phyloP scores from a whole-genome alignment of 2,888 invertebrate species.

The Bruchidius siliquastri region DNA sequence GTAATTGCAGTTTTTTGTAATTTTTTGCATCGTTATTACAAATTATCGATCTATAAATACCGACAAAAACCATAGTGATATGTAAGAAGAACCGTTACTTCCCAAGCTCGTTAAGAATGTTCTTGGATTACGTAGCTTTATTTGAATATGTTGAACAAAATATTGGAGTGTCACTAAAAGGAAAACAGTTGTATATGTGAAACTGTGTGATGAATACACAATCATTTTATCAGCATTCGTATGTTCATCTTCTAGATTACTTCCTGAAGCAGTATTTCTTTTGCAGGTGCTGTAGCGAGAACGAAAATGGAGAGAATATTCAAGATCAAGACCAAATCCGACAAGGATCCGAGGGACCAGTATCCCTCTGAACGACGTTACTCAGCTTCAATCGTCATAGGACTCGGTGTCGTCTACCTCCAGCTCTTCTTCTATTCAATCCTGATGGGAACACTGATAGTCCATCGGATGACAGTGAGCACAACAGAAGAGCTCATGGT shows the following conservation, averaged over 20 bases:
- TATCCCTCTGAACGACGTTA: slow-evolving; percentile 65
- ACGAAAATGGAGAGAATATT: slow-evolving; percentile 60
- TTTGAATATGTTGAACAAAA: no score
- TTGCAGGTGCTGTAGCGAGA: not conserved
- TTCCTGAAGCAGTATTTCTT: not conserved
- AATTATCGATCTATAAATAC: no score
- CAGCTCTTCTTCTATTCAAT: slow-evolving; percentile 57
- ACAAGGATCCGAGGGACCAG: slow-evolving; percentile 54
- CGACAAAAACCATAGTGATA: no score
- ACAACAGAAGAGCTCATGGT: not conserved
- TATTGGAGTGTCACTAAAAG: no score
- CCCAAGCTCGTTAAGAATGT: no score
- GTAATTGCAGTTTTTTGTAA: not conserved
- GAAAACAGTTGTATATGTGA: no score
- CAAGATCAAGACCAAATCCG: slow-evolving; percentile 62
- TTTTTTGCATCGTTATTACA: not conserved
- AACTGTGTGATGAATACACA: no score
- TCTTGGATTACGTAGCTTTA: no score
- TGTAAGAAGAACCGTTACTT: no score
- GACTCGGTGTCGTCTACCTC: slow-evolving; percentile 59
- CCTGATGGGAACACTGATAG: slow-evolving; percentile 54
- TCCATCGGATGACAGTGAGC: slow-evolving; percentile 24
- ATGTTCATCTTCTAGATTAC: no score
- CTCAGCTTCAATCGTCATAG: slow-evolving; percentile 63
- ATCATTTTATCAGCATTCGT: no score